Base-by-base conservation (phyloP, 2,888 invertebrate species). In the Rhingia campestris region DNA sequence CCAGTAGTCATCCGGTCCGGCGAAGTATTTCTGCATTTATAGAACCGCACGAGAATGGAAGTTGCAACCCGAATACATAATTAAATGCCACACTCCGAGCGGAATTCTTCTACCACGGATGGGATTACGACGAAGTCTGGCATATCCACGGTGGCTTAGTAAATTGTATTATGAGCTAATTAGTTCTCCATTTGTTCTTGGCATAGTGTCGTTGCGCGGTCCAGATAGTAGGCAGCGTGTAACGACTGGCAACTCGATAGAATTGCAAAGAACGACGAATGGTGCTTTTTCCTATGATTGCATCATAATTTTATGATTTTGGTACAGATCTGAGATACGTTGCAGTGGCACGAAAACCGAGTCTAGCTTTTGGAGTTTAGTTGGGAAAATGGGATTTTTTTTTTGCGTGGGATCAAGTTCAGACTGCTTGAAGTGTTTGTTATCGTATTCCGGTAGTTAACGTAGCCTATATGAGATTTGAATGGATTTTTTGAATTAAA, bases 51-150 rank as follows among this genome's bases (percentile, higher is more conserved):
- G 39, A 63, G 61, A 82, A 73, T 73, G 56, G 81, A 73, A 67
- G 45, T 66, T 54, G 45, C 61, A 73, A 63, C 67, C 72, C 61
- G 66, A 82, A 77, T 82, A 67, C 81, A 82, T 82, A 82, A 67
- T 73, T 73, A 82, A 81, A 45, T 14, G 66, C 12, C 4, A n/a
- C 45, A 14, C 14, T 0, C 14, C 39, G 49, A 7, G 35, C 64
- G 74, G 39, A 69, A 66, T 63, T 51, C 58, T 53, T 61, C 22
- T 54, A 41, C 45, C 61, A 59, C 41, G 37, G 70, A 75, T 81
- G 70, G 12, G 30, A 80, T 74, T 63, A 32, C 63, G 1, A 73
- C 45, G 54, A 12, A 22, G 35, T 30, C 58, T 49, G 10, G 12
- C 41, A 10, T n/a, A 43, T 43, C 35, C 69, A 49, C 35, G 4